phyloP scores from a whole-genome alignment of 2,888 invertebrate genomes.

The Diaphora mendica region DNA sequence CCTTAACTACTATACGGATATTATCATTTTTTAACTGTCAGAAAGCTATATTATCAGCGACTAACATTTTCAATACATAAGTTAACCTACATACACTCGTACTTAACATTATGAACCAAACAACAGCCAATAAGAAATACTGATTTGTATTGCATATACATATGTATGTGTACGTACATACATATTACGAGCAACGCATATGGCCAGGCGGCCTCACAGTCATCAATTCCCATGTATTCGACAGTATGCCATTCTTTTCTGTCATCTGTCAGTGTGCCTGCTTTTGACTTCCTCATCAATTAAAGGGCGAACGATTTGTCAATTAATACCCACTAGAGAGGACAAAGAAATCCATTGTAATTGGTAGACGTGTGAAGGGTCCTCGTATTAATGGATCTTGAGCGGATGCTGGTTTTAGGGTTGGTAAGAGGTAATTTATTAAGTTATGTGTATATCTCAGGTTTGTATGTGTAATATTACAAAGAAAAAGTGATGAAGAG shows the following conservation, averaged over 20 bases:
- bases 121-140: not conserved
- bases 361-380: constrained; percentile 65
- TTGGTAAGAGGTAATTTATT: constrained; percentile 11
- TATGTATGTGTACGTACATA: not conserved
- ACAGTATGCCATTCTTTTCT: constrained; percentile 40
- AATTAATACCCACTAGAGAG: constrained; percentile 70
- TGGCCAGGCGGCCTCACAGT: not conserved
- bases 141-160: not conserved
- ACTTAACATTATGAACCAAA: not conserved
- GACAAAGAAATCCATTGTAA: constrained; percentile 71
- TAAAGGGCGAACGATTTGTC: constrained; percentile 63
- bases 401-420: constrained; percentile 40
- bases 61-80: too few relatives aligned
- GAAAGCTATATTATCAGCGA: too few relatives aligned
- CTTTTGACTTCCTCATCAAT: constrained; percentile 61
- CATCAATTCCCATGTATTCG: constrained; percentile 34
- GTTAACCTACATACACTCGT: too few relatives aligned
- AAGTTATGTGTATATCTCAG: not conserved
- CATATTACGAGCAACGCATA: not conserved
- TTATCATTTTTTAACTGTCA: too few relatives aligned
- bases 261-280: constrained; percentile 54
- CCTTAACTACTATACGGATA: too few relatives aligned
- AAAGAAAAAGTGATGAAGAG: not conserved
- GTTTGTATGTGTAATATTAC: not conserved
- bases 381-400: constrained; percentile 70